Conservation (phyloP, 2,797 vertebrate genomes). For the Rhodeus uyekii region DNA sequence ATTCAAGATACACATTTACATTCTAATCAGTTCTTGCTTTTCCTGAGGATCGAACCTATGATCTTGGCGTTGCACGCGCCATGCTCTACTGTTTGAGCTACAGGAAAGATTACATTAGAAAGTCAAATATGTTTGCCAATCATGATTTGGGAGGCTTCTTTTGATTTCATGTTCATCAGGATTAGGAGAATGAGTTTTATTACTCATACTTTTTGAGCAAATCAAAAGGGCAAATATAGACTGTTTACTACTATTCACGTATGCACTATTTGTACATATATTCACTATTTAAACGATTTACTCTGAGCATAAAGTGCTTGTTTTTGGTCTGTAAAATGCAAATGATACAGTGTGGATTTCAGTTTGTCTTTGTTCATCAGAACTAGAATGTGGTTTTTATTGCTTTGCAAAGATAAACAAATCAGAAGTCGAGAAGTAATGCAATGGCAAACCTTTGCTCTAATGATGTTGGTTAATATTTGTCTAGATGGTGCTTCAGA, state of each 20-base stretch:
- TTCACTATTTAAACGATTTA: not conserved
- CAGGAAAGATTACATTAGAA: no score
- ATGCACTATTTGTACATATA: no score
- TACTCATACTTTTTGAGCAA: not conserved
- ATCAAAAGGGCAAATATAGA: not conserved
- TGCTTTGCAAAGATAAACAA: conserved; percentile 9
- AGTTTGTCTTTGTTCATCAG: not conserved
- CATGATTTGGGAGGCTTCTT: not conserved
- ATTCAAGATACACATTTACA: no score
- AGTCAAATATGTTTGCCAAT: not conserved
- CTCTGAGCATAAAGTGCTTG: not conserved
- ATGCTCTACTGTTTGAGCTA: no score
- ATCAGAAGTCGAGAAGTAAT: not conserved
- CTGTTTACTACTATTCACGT: not conserved
- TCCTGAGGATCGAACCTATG: no score
- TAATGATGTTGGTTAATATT: conserved; percentile 12
- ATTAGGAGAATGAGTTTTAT: not conserved
- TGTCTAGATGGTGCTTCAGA: not conserved
- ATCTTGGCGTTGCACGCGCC: no score
- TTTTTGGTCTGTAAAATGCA: not conserved
- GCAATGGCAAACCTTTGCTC: conserved; percentile 7
- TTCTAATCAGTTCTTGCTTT: no score
- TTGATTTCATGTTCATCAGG: not conserved
- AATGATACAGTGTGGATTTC: not conserved
- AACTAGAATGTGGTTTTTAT: not conserved